These are phyloP conservation scores for Rhinogobio ventralis DNA, from an alignment of 2,797 vertebrate species.

Conservation along the genomic window DNA sequence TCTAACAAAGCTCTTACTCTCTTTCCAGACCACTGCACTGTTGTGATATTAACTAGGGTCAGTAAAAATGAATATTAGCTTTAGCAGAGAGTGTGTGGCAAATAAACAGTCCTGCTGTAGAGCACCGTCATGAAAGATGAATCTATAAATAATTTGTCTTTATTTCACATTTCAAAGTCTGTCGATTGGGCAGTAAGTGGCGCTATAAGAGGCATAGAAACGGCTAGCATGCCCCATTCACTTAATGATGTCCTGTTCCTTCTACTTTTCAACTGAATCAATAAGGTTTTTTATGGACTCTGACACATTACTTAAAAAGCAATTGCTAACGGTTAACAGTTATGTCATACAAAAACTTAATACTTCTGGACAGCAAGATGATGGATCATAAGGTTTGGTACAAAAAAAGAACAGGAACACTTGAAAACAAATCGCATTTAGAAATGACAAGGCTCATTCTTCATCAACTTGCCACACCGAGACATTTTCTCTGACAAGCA, in stretches of 20 bases:
- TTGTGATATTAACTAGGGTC: background rate
- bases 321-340: constrained; percentile 11
- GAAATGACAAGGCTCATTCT: too few relatives aligned
- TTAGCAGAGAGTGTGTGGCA: background rate
- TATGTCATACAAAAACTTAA: background rate
- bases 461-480: background rate
- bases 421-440: background rate
- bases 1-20: background rate
- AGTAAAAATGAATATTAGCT: background rate
- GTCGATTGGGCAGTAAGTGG: constrained; percentile 75
- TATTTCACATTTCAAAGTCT: constrained; percentile 76
- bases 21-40: background rate
- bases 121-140: background rate
- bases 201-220: constrained; percentile 75
- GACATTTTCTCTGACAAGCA: background rate
- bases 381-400: background rate
- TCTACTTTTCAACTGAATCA: constrained; percentile 63
- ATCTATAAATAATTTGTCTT: constrained; percentile 10
- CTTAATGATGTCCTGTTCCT: constrained; percentile 74
- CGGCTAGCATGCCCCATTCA: constrained; percentile 69
- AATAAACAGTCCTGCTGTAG: background rate
- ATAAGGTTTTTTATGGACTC: background rate
- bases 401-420: background rate
- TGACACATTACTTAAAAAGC: constrained; percentile 5
- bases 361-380: background rate